These are phyloP conservation scores for Chironomus riparius DNA, from an alignment of 2,888 invertebrate genomes.

Conservation along the genomic window DNA sequence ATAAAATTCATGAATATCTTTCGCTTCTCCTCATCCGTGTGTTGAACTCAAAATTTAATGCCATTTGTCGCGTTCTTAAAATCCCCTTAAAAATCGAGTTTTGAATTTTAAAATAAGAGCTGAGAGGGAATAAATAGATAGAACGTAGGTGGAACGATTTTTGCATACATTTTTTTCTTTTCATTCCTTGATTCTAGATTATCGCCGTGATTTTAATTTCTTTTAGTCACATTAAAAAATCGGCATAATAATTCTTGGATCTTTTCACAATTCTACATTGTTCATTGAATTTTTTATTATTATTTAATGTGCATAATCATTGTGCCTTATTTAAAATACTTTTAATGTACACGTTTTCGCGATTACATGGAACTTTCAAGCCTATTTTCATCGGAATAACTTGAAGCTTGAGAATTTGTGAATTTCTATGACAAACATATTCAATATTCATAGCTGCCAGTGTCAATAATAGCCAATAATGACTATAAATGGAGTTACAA, in stretches of 20 bases:
- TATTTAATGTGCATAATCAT: background rate
- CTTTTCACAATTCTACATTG: background rate
- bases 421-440: no score
- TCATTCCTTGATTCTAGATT: background rate
- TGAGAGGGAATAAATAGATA: background rate
- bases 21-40: background rate
- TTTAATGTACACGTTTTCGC: background rate
- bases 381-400: no score
- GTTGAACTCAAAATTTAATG: conserved; percentile 3
- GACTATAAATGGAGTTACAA: no score
- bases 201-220: background rate
- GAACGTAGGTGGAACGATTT: background rate
- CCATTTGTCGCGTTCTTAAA: background rate
- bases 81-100: background rate
- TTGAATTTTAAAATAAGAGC: background rate
- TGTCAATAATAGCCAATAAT: no score
- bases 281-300: background rate
- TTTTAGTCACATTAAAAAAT: no score
- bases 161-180: conserved; percentile 4
- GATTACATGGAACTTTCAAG: no score
- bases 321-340: background rate
- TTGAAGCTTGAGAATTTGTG: no score
- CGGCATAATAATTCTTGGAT: no score
- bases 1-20: background rate
- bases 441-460: no score